Evolutionary conservation across 1,140 invertebrate species (phyloP).

Genomic region (Hyposmocoma kahamanoa): DNA sequence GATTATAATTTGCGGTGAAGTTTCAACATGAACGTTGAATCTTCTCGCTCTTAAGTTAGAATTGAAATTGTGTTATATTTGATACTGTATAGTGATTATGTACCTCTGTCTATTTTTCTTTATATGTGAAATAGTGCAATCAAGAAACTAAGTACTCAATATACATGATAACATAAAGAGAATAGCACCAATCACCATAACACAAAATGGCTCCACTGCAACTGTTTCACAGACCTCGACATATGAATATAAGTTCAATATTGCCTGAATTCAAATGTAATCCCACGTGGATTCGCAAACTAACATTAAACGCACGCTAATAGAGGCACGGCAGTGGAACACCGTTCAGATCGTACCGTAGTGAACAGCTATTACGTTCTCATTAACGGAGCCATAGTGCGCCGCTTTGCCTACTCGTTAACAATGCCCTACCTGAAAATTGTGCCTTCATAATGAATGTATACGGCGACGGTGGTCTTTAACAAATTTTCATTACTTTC

Average conservation of each 20-base stretch:
- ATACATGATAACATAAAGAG: too few species aligned
- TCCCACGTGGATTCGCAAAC: constrained; percentile 16
- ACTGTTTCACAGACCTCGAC: too few species aligned
- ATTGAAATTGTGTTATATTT: too few species aligned
- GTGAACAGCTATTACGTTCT: constrained; percentile 37
- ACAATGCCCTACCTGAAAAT: constrained; percentile 32
- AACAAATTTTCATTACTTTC: constrained; percentile 21
- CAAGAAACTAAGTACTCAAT: too few species aligned
- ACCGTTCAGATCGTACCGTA: constrained; percentile 23
- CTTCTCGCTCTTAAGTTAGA: too few species aligned
- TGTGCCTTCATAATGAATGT: constrained; percentile 28
- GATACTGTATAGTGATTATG: too few species aligned
- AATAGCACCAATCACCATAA: too few species aligned
- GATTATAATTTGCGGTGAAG: too few species aligned
- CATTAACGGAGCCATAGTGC: constrained; percentile 31
- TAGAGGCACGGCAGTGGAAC: constrained; percentile 25
- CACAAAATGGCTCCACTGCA: too few species aligned
- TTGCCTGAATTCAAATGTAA: constrained; percentile 21
- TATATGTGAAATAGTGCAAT: too few species aligned
- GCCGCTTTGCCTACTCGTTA: constrained; percentile 30
- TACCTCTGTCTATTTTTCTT: too few species aligned
- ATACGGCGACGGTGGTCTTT: constrained; percentile 23
- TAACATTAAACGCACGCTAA: constrained; percentile 31
- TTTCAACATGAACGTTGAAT: too few species aligned
- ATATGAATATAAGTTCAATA: constrained; percentile 20